Evolutionary conservation across 2,888 invertebrate species (phyloP), one percentile per base, ranked within the genome.

Genomic region (Drosophila recens): DNA sequence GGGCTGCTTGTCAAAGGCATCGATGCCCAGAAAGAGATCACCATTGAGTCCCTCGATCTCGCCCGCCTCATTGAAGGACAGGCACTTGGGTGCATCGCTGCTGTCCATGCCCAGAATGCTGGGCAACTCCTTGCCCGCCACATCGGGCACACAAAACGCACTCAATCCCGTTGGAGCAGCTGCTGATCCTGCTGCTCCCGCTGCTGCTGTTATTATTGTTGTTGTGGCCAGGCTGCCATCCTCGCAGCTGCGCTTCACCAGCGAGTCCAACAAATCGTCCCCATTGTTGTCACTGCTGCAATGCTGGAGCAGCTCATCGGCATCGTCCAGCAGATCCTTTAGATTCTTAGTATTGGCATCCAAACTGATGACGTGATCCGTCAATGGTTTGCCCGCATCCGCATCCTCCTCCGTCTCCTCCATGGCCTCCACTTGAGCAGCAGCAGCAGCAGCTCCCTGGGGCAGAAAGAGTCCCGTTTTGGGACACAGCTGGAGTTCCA

Each of bases 201-300:
- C 20, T 20, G 20, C 20, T 20, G 20, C 20, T 20, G 2, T 2
- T 20, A 2, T 20, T 20, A 3, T 20, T 27, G 84, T 87, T 76
- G 92, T 30, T 8, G 30, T 30, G 30, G 30, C 90, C 78, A 94
- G 94, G 86, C 94, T 94, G 86, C 95, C 94, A 84, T 94, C 94
- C 85, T 95, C 94, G 89, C 95, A 95, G 62, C 94, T 94, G 68
- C 94, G 94, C 82, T 95, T 94, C 4, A 95, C 94, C 51, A 95
- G 92, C 1, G 95, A 95, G 82, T 95, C 95, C 1, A 95, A 93
- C 63, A 95, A 90, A 46, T 94, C 94, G 2, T 90, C 90, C 6
- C 92, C 93, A 53, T 84, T 91, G 80, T 94, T 94, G 40, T 91
- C 91, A 48, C 88, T 89, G 52, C 75, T 86, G 72, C 92, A 92